Conservation (phyloP, 1,140 invertebrate genomes). For the Danaus plexippus region DNA sequence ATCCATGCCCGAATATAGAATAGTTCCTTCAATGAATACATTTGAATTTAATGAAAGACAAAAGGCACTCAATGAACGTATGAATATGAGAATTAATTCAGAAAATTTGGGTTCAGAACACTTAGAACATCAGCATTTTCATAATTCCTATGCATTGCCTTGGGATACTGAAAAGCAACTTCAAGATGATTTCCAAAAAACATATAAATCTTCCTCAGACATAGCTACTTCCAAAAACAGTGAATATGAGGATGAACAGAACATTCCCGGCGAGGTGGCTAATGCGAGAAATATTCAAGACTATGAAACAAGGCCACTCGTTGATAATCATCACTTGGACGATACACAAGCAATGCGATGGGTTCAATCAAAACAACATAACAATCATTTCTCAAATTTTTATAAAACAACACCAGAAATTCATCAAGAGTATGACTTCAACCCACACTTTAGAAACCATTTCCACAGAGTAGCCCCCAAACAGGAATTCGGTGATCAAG, state of each 20-base stretch:
- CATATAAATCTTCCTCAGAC: not conserved
- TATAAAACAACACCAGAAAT: conserved; percentile 5
- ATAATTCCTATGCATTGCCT: too few species aligned
- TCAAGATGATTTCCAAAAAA: not conserved
- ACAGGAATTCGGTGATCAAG: conserved; percentile 5
- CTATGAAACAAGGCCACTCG: conserved; percentile 5
- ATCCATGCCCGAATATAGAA: too few species aligned
- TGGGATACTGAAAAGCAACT: too few species aligned
- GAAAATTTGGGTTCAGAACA: too few species aligned
- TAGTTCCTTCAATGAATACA: not conserved
- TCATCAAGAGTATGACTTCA: conserved; percentile 8
- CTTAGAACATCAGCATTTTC: too few species aligned
- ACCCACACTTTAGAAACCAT: conserved; percentile 10
- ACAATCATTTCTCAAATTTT: conserved; percentile 3
- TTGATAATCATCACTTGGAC: conserved; percentile 8
- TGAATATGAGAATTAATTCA: conserved; percentile 1
- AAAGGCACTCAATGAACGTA: conserved; percentile 2
- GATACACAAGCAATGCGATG: conserved; percentile 12
- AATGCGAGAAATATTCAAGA: not conserved
- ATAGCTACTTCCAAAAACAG: not conserved
- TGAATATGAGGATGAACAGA: not conserved
- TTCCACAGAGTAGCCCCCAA: conserved; percentile 7
- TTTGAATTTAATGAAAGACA: conserved; percentile 10
- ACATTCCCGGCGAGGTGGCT: not conserved
- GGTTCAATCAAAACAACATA: conserved; percentile 10